Percentiles rank a stretch among this genome's conserved stretches.
These are phyloP conservation scores for Syngnathus scovelli DNA, from an alignment of 2,113 vertebrate species.

Conservation along the genomic window DNA sequence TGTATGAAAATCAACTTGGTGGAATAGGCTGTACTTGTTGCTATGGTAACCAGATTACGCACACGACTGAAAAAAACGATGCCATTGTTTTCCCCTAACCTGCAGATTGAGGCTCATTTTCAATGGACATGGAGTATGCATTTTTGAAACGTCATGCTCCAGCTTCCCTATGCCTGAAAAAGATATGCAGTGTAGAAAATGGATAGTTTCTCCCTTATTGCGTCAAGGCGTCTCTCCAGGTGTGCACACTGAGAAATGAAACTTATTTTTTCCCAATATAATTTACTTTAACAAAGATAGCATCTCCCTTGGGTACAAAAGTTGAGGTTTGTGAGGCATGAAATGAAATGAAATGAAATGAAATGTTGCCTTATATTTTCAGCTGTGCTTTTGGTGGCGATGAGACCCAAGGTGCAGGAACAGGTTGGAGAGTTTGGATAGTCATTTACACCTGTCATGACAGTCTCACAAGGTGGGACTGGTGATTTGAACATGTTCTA, in stretches of 20 bases:
- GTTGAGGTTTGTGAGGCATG: conserved; percentile 51
- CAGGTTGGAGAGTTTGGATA: conserved; percentile 31
- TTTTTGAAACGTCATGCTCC: not conserved
- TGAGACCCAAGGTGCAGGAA: conserved; percentile 23
- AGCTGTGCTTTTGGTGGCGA: conserved; percentile 33
- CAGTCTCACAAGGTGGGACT: conserved; percentile 22
- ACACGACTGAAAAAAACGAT: not conserved
- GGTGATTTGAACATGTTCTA: conserved; percentile 16
- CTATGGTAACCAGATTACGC: conserved; percentile 3
- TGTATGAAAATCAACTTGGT: not conserved
- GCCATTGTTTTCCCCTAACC: not conserved
- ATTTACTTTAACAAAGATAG: conserved; percentile 44
- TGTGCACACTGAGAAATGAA: conserved; percentile 19
- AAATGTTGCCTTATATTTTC: conserved; percentile 52
- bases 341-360: conserved; percentile 53
- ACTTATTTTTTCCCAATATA: conserved; percentile 36
- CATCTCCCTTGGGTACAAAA: conserved; percentile 47
- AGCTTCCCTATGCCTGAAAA: not conserved
- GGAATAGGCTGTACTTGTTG: not conserved
- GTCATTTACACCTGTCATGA: conserved; percentile 19
- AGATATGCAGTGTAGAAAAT: not conserved
- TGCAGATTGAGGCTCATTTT: not conserved
- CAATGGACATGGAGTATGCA: not conserved
- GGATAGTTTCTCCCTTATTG: not conserved
- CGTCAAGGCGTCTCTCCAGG: not conserved